Evolutionary conservation across 2,113 vertebrate species (phyloP).

Genomic region (Pogonocichla stellata): DNA sequence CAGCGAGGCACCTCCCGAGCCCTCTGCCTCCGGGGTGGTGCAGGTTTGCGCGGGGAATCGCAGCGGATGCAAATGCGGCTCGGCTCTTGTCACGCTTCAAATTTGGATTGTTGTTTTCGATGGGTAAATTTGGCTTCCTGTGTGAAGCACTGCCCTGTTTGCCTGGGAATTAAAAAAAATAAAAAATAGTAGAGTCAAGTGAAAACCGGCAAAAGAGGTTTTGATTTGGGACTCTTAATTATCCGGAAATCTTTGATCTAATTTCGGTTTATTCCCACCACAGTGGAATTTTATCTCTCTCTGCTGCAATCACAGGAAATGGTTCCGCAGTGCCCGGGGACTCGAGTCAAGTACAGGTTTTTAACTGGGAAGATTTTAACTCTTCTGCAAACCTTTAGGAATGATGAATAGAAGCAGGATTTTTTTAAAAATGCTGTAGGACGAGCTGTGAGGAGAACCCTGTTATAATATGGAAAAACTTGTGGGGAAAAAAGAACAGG

Average conservation of each 20-base stretch:
- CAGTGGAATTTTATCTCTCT: constrained; percentile 13
- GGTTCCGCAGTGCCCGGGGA: neutral
- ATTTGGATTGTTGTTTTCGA: neutral
- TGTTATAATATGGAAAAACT: neutral
- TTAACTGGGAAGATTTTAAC: neutral
- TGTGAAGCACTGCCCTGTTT: neutral
- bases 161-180: neutral
- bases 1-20: neutral
- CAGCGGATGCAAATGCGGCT: neutral
- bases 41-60: neutral
- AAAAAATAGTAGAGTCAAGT: neutral
- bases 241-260: neutral
- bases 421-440: neutral
- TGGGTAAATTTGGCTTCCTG: neutral
- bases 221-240: neutral
- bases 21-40: neutral
- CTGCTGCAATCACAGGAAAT: constrained; percentile 16
- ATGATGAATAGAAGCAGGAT: neutral
- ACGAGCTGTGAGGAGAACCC: neutral
- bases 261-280: neutral
- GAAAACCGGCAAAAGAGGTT: neutral
- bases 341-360: neutral
- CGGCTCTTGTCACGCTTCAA: neutral
- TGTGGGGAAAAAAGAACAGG: neutral
- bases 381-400: neutral